Base-by-base conservation (phyloP, 2,888 invertebrate genomes). In the Lapara coniferarum region DNA sequence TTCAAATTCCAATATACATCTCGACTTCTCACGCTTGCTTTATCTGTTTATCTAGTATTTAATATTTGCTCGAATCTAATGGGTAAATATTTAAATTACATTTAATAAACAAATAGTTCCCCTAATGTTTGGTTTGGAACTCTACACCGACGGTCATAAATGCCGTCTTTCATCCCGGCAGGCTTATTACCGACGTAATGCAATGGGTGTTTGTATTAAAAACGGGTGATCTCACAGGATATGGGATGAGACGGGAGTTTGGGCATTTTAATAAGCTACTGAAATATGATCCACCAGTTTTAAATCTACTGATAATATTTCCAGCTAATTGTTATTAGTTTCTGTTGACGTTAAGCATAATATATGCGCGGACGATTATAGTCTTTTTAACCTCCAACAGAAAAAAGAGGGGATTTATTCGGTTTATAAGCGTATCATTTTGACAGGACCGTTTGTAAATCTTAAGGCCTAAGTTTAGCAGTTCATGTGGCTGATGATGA, bases 131-230 rank as follows among this genome's bases (percentile, higher is more conserved):
- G 77, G 79, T 78, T 77, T 78, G 91, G 90, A 92, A 93, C 83
- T 82, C 84, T 82, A 93, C 84, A 90, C 90, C 82, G 77, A 70
- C 74, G 82, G 81, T 85, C 83, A 85, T 90, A 89, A 90, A 89
- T 78, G 85, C 80, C 81, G 87, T 89, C 92, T 92, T 91, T 92
- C 91, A 91, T 88, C 89, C 85, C 83, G 81, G 78, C 84, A 85
- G 83, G 81, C 88, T 85, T 85, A 89, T 89, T 87, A 89, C 77
- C 68, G 69, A 67, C 70, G 69, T 59, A 72, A 69, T 46, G 58
- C 37, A 78, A 67, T 66, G 84, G 83, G 85, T 84, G 85, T 80
- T 78, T 73, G 69, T 70, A 56, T 77, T 79, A 81, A 83, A 79
- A 78, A 79, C 72, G 77, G 57, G 30, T 63, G 71, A 78, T 71